Percentiles rank a stretch among this genome's conserved stretches.
Conservation (phyloP, 92 coral and sea anemone species). For the Palythoa caribaeorum region DNA sequence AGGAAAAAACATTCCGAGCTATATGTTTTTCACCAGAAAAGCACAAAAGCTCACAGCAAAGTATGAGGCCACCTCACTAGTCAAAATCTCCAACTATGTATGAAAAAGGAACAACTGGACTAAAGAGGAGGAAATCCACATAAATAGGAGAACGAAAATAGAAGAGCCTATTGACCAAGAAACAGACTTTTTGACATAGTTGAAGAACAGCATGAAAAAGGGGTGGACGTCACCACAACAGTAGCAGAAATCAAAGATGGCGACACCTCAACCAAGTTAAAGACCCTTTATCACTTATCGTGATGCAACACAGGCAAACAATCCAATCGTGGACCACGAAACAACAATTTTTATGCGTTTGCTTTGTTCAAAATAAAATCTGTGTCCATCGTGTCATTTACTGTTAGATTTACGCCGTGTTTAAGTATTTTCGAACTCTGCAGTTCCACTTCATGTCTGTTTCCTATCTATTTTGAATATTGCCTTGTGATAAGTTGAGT, state of each 20-base stretch:
- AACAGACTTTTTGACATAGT: slow-evolving; percentile 25
- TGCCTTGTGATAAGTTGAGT: background rate
- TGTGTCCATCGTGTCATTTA: slow-evolving; percentile 7
- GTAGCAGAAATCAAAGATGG: slow-evolving; percentile 22
- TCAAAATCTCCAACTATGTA: slow-evolving; percentile 15
- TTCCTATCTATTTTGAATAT: slow-evolving; percentile 15
- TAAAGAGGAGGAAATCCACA: slow-evolving; percentile 36
- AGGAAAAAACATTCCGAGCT: slow-evolving; percentile 30
- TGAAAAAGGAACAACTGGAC: slow-evolving; percentile 32
- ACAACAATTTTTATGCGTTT: background rate
- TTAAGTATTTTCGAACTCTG: background rate
- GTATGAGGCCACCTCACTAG: slow-evolving; percentile 31
- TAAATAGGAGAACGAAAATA: slow-evolving; percentile 5
- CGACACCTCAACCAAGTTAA: slow-evolving; percentile 3
- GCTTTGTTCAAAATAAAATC: background rate
- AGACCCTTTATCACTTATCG: slow-evolving; percentile 1
- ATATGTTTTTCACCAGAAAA: slow-evolving; percentile 43
- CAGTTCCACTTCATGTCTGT: background rate
- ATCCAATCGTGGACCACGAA: slow-evolving; percentile 5
- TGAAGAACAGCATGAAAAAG: too few relatives aligned
- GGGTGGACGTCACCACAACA: background rate
- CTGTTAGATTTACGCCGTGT: background rate
- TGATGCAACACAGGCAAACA: background rate
- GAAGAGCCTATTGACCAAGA: slow-evolving; percentile 16
- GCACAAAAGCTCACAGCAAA: slow-evolving; percentile 32